Evolutionary conservation across 1,140 invertebrate genomes (phyloP), one percentile per base, ranked within the genome.

Genomic region (Heliconius hewitsoni): DNA sequence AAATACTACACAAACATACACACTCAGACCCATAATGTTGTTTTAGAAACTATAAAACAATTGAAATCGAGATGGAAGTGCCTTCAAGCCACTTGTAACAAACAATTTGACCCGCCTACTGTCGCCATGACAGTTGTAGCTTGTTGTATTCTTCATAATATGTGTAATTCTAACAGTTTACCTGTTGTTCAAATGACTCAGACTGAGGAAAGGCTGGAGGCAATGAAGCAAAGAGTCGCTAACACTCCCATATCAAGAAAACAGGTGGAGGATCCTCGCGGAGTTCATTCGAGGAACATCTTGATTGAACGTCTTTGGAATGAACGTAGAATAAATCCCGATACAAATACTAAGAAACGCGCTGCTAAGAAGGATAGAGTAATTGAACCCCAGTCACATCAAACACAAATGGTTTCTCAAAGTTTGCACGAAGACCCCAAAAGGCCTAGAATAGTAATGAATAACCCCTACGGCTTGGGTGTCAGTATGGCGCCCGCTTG

Each of bases 201-300:
- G 8, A 85, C 92, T 0, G 92, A 94, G 37, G 92, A 94, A 46
- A 81, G 92, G 1, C 71, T 94, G 3, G 92, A 94, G 74, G 86
- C 86, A 0, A 93, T 94, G 92, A 94, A 94, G 75, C 92, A 94
- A 73, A 89, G 89, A 11, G 92, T 93, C 0, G 92, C 92, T 0
- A 93, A 91, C 42, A 85, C 87, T 1, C 84, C 91, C 0, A 80
- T 91, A 18, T 86, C 91, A 0, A 83, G 88, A 27, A 91, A 91
- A 77, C 85, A 88, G 52, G 82, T 84, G 1, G 91, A 91, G 72
- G 89, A 91, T 30, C 83, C 84, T 0, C 79, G 76, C 9, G 91
- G 91, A 4, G 75, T 88, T 0, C 82, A 86, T 73, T 86, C 87
- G 1, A 83, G 91, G 23, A 77, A 78, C 0, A 52, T 82, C 19